Base-by-base conservation (phyloP, 2,797 vertebrate species). In the Todus mexicanus region DNA sequence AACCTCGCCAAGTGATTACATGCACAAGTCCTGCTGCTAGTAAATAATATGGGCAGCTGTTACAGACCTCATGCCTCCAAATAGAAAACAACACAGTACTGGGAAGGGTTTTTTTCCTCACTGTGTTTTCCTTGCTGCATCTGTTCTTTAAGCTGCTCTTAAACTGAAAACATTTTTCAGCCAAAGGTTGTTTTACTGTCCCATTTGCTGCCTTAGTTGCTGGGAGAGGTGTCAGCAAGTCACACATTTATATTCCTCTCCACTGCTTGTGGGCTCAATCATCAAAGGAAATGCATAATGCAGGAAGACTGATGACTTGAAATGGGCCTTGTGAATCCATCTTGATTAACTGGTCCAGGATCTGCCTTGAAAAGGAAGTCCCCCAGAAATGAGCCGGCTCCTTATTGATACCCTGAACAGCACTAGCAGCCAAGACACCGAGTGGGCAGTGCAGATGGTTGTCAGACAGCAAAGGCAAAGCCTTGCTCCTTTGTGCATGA, bases 261-360 rank as follows among this genome's bases (percentile, higher is more conserved):
- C 59, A 20, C 54, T 66, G 69, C 69, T 89, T 78, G 69, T 95
- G 84, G 87, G 81, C 81, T 94, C 86, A 92, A 0, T 94, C 81
- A 92, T 83, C 93, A 94, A 87, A 93, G 75, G 50, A 90, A 92
- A 95, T 95, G 81, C 86, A 94, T 94, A 95, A 95, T 93, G 72
- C 75, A 94, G 25, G 69, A 94, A 87, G 89, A 90, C 75, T 90
- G 88, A 95, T 94, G 93, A 84, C 81, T 94, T 87, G 88, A 77
- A 95, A 93, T 77, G 78, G 86, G 69, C 84, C 40, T 93, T 38
- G 35, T 69, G 78, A 95, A 96, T 96, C 92, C 61, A 78, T 94
- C 95, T 89, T 94, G 88, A 96, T 94, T 94, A 93, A 90, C 65
- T 17, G 35, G 88, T 51, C 78, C 64, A 85, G 94, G 57, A 88